phyloP scores from a whole-genome alignment of 92 coral and sea anemone species.

The Actinernus sp. region DNA sequence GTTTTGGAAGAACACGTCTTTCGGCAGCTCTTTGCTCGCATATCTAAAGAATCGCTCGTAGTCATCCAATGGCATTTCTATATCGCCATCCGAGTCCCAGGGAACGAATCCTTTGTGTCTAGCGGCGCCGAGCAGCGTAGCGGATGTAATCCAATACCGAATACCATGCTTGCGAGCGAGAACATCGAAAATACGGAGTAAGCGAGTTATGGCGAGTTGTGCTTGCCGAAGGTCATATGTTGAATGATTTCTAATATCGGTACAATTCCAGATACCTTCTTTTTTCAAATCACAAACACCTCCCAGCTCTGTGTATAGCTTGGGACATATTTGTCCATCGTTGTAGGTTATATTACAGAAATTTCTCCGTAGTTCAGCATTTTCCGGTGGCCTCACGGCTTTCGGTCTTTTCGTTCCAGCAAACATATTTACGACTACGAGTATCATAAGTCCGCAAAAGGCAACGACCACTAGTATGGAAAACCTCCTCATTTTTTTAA shows the following conservation, averaged over 20 bases:
- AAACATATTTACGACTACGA: too few species aligned
- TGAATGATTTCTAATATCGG: conserved; percentile 56
- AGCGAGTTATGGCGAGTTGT: conserved; percentile 53
- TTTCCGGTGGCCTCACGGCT: too few species aligned
- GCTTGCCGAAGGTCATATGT: conserved; percentile 37
- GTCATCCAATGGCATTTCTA: conserved; percentile 61
- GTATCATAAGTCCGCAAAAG: too few species aligned
- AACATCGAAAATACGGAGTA: conserved; percentile 61
- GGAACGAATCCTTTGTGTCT: conserved; percentile 80
- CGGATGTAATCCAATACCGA: conserved; percentile 65
- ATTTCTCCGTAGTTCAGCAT: too few species aligned
- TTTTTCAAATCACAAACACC: conserved; percentile 40
- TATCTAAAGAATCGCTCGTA: conserved; percentile 57
- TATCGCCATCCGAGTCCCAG: conserved; percentile 79
- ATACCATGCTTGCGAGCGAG: conserved; percentile 64
- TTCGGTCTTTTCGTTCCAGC: too few species aligned
- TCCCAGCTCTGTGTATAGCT: conserved; percentile 60
- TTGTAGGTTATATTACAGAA: conserved; percentile 1
- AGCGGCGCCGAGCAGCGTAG: conserved; percentile 79
- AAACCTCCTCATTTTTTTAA: too few species aligned
- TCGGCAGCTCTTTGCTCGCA: conserved; percentile 61
- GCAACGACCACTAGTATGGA: too few species aligned
- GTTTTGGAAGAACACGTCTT: conserved; percentile 75
- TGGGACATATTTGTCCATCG: conserved; percentile 74
- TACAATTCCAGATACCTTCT: conserved; percentile 34